Percentiles rank a stretch among this genome's conserved stretches.
Conservation (phyloP, 37 sponge, comb jelly and placozoan genomes). For the Hexactinellida sp. region DNA sequence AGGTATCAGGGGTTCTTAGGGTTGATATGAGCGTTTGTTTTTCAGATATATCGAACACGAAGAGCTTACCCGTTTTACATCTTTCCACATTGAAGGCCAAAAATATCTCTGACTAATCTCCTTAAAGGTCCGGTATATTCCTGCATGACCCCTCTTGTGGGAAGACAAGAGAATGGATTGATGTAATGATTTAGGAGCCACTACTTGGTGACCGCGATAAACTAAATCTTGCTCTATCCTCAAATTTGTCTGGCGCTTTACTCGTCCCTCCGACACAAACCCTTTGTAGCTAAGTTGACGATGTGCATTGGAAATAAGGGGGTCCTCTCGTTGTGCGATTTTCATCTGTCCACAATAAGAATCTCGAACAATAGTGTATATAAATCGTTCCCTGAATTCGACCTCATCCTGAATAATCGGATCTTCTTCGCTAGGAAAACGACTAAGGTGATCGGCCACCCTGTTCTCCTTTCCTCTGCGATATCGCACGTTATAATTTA, state of each 20-base stretch:
- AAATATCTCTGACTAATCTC: too few relatives aligned
- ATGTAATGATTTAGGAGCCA: too few relatives aligned
- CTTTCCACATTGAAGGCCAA: neutral
- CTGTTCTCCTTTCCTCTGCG: neutral
- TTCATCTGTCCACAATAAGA: neutral
- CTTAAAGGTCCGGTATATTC: too few relatives aligned
- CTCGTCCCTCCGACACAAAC: neutral
- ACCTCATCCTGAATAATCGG: neutral
- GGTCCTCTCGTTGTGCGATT: neutral
- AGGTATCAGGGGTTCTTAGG: neutral
- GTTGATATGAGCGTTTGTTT: neutral
- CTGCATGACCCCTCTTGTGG: too few relatives aligned
- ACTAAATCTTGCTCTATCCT: too few relatives aligned
- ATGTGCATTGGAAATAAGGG: neutral
- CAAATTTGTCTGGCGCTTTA: neutral
- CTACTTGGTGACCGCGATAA: too few relatives aligned
- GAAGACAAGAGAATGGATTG: too few relatives aligned
- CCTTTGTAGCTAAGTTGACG: neutral
- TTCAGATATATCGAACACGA: neutral
- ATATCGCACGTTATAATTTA: neutral
- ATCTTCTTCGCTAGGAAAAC: neutral
- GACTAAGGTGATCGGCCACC: neutral
- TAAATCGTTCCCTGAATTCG: neutral
- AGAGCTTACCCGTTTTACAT: neutral
- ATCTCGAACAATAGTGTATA: neutral